These are phyloP conservation scores for Rhynchophorus ferrugineus DNA, from an alignment of 1,140 invertebrate species.

Conservation along the genomic window DNA sequence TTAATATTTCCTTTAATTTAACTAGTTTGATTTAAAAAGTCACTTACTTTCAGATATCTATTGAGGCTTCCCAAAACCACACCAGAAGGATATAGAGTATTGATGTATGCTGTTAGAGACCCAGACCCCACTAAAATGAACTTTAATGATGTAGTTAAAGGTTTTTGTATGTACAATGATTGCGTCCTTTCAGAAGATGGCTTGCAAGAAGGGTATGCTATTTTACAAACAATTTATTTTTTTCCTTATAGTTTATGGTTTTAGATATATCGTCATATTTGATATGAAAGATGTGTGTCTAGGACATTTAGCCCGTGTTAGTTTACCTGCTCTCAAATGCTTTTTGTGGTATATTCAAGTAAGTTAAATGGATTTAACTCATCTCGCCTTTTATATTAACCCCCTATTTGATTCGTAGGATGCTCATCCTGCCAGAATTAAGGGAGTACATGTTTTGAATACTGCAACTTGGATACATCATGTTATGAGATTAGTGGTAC, in stretches of 20 bases:
- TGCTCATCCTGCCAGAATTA: constrained; percentile 51
- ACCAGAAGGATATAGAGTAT: constrained; percentile 51
- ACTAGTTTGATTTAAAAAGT: too few relatives aligned
- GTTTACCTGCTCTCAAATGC: constrained; percentile 48
- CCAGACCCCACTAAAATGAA: constrained; percentile 52
- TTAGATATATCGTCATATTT: constrained; percentile 53
- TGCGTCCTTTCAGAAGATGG: constrained; percentile 53
- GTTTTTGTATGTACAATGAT: constrained; percentile 60
- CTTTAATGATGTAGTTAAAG: constrained; percentile 51
- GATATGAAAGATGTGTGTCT: constrained; percentile 57
- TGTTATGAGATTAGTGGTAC: constrained; percentile 51
- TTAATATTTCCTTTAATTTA: too few relatives aligned
- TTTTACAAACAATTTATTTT: not conserved
- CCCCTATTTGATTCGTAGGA: constrained; percentile 50
- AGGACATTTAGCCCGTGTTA: constrained; percentile 53
- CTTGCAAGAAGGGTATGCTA: constrained; percentile 46
- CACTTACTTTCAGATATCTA: constrained; percentile 44
- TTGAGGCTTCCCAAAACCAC: constrained; percentile 46
- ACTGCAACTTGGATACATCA: constrained; percentile 54
- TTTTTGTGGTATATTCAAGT: constrained; percentile 63
- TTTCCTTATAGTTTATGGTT: constrained; percentile 17
- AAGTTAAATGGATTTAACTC: constrained; percentile 9
- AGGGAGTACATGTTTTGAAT: constrained; percentile 52
- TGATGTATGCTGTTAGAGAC: constrained; percentile 51
- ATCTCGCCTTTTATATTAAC: too few relatives aligned